Base-by-base conservation (phyloP, 2,888 invertebrate species). In the Monopis laevigella region DNA sequence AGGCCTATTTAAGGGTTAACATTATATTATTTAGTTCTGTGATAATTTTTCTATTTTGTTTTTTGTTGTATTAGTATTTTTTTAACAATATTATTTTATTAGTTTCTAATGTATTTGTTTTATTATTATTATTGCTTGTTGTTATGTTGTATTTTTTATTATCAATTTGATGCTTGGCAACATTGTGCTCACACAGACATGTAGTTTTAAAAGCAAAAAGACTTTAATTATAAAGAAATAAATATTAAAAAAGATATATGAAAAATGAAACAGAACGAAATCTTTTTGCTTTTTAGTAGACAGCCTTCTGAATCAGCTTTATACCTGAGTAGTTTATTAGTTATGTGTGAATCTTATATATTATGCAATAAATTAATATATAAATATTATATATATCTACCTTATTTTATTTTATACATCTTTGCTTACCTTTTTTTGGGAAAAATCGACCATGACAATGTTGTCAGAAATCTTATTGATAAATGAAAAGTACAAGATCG, bases 101-200 rank as follows among this genome's bases (percentile, higher is more conserved):
- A n/a, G 16, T 10, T n/a, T 12, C n/a, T 39, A 39, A 28, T 29
- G 29, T 40, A 18, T 43, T 34, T 42, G 30, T 45, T 45, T 45
- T 50, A 44, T 46, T 27, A 53, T 51, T 46, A 48, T 58, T 51
- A 54, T 68, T 78, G 78, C 75, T 74, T 78, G 72, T n/a, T 77
- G 74, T 73, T 71, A 39, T 74, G 71, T 73, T 67, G 64, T 68
- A 52, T 55, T 52, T 54, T 51, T 46, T 50, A 44, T 78, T 78
- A 78, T 80, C 78, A 80, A 78, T 78, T 78, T 70, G 78, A 74
- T 62, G 80, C 77, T 78, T 80, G 80, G 80, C 80, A 80, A 80
- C 80, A 80, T 78, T 80, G 78, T 77, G 78, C 77, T 80, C 78
- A 77, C 73, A 62, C 56, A 30, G 50, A 46, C 48, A 49, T 58